These are phyloP conservation scores for Bradynema listronoti DNA, from an alignment of 1,140 invertebrate species.

Conservation along the genomic window DNA sequence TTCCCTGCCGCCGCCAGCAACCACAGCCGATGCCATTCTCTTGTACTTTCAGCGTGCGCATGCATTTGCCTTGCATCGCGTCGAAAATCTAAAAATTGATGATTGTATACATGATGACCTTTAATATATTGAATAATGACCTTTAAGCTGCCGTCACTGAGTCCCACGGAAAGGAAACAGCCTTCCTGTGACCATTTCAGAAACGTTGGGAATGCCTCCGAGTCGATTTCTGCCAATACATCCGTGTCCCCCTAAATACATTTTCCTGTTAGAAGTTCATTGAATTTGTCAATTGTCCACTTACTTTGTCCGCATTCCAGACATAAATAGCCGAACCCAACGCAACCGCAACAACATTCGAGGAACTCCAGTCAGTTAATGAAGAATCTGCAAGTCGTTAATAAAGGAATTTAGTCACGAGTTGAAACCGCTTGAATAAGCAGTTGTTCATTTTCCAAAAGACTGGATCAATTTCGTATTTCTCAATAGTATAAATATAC, in stretches of 20 bases:
- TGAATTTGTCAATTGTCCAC: no score
- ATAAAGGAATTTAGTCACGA: no score
- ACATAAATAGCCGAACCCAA: slow-evolving; percentile 74
- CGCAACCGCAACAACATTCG: slow-evolving; percentile 72
- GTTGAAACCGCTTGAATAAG: no score
- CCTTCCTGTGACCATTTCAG: slow-evolving; percentile 87
- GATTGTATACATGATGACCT: no score
- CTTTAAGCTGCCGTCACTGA: slow-evolving; percentile 29
- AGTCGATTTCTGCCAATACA: no score
- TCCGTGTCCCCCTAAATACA: no score
- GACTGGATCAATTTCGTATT: not conserved
- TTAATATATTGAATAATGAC: no score
- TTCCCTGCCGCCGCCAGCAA: slow-evolving; percentile 24
- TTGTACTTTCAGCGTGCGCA: slow-evolving; percentile 2
- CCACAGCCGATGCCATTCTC: slow-evolving; percentile 10
- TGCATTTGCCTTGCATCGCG: not conserved
- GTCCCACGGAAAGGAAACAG: slow-evolving; percentile 76
- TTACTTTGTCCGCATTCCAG: slow-evolving; percentile 89
- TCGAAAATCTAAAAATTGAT: slow-evolving; percentile 16
- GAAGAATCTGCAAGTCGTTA: slow-evolving; percentile 4
- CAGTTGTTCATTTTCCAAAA: not conserved
- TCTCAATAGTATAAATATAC: slow-evolving; percentile 1
- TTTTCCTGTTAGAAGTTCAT: no score
- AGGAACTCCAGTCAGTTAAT: slow-evolving; percentile 9
- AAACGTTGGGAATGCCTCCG: slow-evolving; percentile 69